A percentile compares a stretch with the other conserved stretches of the same genome.
Evolutionary conservation across 2,888 invertebrate species (phyloP).

Genomic region (Perizoma flavofasciatum): DNA sequence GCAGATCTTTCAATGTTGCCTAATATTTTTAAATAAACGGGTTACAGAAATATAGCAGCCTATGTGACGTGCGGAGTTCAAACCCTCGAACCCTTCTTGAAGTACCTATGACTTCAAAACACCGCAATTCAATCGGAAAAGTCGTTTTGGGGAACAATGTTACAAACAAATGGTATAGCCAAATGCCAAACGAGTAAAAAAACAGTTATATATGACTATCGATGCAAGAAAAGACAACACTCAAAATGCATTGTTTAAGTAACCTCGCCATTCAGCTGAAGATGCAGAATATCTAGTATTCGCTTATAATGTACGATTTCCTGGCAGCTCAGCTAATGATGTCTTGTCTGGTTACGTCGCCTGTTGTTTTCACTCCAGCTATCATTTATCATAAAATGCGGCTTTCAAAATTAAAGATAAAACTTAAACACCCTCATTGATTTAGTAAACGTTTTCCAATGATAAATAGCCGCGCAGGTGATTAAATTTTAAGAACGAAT

Average conservation of each 20-base stretch:
- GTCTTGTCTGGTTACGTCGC: conserved; percentile 44
- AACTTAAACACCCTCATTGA: not conserved
- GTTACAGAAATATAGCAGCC: too few species aligned
- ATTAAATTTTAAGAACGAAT: conserved; percentile 18
- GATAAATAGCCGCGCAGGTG: conserved; percentile 20
- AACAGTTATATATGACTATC: not conserved
- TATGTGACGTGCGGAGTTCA: too few species aligned
- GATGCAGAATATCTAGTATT: conserved; percentile 55
- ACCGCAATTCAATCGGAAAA: too few species aligned
- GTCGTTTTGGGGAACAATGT: too few species aligned
- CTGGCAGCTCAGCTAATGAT: conserved; percentile 53
- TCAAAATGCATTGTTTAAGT: conserved; percentile 25
- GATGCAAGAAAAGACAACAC: too few species aligned
- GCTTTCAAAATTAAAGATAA: not conserved
- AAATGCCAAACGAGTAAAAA: too few species aligned
- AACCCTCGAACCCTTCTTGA: too few species aligned
- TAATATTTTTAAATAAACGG: too few species aligned
- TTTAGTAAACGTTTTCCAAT: conserved; percentile 11
- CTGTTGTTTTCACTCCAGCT: conserved; percentile 50
- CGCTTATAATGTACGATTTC: conserved; percentile 59
- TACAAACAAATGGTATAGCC: too few species aligned
- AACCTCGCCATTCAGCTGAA: conserved; percentile 46
- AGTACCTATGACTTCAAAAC: too few species aligned
- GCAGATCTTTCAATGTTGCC: too few species aligned
- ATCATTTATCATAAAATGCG: conserved; percentile 45